A percentile compares a stretch with the other conserved stretches of the same genome.
These are phyloP conservation scores for Brotogeris chrysoptera DNA, from an alignment of 2,797 vertebrate genomes.

Conservation along the genomic window DNA sequence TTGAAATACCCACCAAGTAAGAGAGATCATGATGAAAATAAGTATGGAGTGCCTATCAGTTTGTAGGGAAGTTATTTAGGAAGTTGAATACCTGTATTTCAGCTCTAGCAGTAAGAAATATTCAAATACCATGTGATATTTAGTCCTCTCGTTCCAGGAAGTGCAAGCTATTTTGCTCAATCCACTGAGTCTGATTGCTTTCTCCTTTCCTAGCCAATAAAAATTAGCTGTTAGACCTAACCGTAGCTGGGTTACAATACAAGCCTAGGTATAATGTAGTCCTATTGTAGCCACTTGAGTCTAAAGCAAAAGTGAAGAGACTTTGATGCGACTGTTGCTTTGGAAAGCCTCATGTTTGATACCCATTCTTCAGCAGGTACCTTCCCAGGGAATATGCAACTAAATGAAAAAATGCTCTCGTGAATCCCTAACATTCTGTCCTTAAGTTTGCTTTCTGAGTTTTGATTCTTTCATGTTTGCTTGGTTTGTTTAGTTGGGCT, in stretches of 20 bases:
- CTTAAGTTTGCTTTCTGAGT: not conserved
- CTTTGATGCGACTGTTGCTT: not conserved
- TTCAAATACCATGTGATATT: rapidly evolving
- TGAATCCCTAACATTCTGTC: not conserved
- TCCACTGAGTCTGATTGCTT: not conserved
- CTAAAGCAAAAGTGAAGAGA: not conserved
- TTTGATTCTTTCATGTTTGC: not conserved
- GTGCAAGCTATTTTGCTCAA: not conserved
- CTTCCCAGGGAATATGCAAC: not conserved
- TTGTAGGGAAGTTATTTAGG: not conserved
- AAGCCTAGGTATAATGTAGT: not conserved
- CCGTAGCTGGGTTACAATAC: not conserved
- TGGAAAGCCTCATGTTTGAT: not conserved
- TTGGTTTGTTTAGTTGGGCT: not conserved
- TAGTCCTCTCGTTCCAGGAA: not conserved
- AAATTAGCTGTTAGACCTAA: not conserved
- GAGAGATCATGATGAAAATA: not conserved
- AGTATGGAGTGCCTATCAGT: not conserved
- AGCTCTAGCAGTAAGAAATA: not conserved
- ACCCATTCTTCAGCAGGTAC: not conserved
- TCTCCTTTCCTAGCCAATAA: not conserved
- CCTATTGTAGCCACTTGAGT: not conserved
- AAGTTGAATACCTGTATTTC: not conserved
- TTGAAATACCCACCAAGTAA: not conserved
- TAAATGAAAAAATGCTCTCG: not conserved